These are phyloP conservation scores for Peromyscus aztecus DNA, from an alignment of 2,797 vertebrate genomes.

Conservation along the genomic window DNA sequence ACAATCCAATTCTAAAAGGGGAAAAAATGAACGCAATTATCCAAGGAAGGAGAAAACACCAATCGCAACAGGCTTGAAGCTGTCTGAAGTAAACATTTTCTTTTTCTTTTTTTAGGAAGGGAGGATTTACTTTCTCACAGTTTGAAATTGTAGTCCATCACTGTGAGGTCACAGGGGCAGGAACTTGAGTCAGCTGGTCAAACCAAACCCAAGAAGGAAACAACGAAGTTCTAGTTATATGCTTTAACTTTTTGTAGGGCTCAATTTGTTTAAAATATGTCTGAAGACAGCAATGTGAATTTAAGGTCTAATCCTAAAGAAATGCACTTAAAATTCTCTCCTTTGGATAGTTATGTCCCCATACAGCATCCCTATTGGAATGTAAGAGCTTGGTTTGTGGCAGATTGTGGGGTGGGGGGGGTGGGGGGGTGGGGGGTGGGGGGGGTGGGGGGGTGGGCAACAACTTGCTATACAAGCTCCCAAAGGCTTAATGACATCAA, in stretches of 20 bases:
- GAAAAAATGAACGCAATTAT: conserved; percentile 1
- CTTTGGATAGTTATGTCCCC: conserved; percentile 2
- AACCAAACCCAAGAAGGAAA: neutral
- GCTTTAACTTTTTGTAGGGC: neutral
- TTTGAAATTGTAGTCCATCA: neutral
- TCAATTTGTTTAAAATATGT: conserved; percentile 37
- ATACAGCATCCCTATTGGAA: neutral
- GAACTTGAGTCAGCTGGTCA: neutral
- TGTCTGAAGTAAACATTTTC: neutral
- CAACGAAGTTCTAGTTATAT: neutral
- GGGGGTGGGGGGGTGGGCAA: too few relatives aligned
- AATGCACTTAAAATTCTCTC: conserved; percentile 33
- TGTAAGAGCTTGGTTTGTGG: neutral
- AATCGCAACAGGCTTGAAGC: neutral
- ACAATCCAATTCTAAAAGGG: neutral
- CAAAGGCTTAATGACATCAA: neutral
- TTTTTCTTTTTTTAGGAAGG: neutral
- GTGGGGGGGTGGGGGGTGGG: too few relatives aligned
- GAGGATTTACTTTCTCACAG: neutral
- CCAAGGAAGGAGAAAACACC: neutral
- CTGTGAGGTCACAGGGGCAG: neutral
- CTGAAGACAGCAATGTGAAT: conserved; percentile 31
- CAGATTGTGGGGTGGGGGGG: too few relatives aligned
- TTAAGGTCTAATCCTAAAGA: conserved; percentile 14
- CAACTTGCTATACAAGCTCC: neutral